Evolutionary conservation across 2,113 vertebrate species (phyloP), one percentile per base, ranked within the genome.

Genomic region (Xiphophorus hellerii): DNA sequence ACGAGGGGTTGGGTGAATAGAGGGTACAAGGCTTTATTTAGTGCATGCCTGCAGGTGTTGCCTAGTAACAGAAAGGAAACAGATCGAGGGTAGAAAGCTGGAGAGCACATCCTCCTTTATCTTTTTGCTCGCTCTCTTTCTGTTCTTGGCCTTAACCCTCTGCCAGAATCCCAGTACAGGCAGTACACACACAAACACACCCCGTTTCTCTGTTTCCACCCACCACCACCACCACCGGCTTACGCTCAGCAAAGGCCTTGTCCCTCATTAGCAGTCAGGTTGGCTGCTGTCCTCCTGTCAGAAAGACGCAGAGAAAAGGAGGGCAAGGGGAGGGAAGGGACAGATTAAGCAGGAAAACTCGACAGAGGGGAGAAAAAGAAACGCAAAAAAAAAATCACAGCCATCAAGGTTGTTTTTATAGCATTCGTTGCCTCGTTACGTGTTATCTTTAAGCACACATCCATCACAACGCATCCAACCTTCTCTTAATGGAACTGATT

Each of bases 21-120:
- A 62, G 87, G 80, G 86, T 87, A 90, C 87, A 90, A 90, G 85
- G 92, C 92, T 94, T 93, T 94, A 94, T 94, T 94, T 94, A 94
- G 94, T 94, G 92, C 92, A 94, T 95, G 92, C 93, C 94, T 94
- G 93, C 93, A 94, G 94, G 93, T 94, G 94, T 95, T 95, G 94
- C 94, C 91, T 95, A 94, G 94, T 94, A 95, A 95, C 94, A 92
- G 92, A 91, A 85, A 91, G 78, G 85, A 93, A 94, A 93, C 91
- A 92, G 89, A 89, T 85, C 70, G 83, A 85, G 88, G 80, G 83
- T 78, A 88, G 88, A 83, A 89, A 83, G 82, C 81, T 80, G 85
- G 84, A 81, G 85, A 82, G 75, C 73, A 89, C 72, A 79, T 84
- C 77, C 89, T 82, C 78, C 84, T 87, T 84, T 84, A 87, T 91